Percentiles rank a stretch among this genome's conserved stretches.
Conservation (phyloP, 1,140 invertebrate genomes). For the Bombus sylvicola region DNA sequence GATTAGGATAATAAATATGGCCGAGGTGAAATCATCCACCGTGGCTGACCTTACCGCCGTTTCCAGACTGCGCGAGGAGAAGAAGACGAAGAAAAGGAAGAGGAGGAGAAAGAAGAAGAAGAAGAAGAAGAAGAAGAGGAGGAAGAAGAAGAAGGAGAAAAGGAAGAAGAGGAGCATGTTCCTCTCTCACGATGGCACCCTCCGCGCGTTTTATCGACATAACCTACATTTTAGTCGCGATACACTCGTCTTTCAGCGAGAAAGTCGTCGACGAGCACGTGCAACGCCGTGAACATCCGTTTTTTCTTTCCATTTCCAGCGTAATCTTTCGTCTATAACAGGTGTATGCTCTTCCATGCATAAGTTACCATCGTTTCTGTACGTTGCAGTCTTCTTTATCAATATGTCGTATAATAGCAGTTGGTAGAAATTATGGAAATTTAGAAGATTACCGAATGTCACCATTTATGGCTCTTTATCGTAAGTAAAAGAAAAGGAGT, state of each 20-base stretch:
- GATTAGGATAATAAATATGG: conserved; percentile 69
- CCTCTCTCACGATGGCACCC: conserved; percentile 54
- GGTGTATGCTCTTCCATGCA: neutral
- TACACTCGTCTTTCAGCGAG: conserved; percentile 58
- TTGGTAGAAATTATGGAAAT: too few relatives aligned
- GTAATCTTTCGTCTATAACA: neutral
- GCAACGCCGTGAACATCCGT: neutral
- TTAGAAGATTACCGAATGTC: too few relatives aligned
- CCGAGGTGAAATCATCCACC: conserved; percentile 67
- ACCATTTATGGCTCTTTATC: too few relatives aligned
- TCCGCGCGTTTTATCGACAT: conserved; percentile 58
- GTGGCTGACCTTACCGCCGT: conserved; percentile 59
- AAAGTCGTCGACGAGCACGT: conserved; percentile 41
- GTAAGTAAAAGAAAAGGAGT: too few relatives aligned
- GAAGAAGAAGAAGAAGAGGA: neutral
- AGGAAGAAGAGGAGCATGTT: neutral
- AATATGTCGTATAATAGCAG: too few relatives aligned
- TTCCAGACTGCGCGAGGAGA: conserved; percentile 44
- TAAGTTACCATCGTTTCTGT: neutral
- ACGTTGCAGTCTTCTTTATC: too few relatives aligned
- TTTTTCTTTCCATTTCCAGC: neutral
- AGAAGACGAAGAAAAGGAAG: neutral
- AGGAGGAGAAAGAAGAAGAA: neutral
- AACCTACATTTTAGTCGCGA: conserved; percentile 63
- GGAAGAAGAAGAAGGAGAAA: neutral